Conservation (phyloP, 2,888 invertebrate genomes). For the Microctonus hyperodae region DNA sequence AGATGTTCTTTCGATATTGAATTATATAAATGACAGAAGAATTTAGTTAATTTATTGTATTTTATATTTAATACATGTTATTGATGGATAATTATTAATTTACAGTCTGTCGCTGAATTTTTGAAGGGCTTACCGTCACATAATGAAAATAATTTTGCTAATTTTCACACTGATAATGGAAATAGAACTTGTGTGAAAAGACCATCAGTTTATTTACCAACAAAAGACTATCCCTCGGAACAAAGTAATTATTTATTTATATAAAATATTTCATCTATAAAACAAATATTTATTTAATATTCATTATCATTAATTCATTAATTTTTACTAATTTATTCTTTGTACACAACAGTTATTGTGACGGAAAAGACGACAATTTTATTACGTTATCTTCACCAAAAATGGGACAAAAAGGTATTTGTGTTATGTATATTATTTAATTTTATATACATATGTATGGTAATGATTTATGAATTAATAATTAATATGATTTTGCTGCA, state of each 20-base stretch:
- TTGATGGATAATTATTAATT: neutral
- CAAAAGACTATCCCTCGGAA: constrained; percentile 91
- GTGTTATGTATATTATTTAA: neutral
- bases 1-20: neutral
- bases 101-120: constrained; percentile 87
- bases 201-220: constrained; percentile 91
- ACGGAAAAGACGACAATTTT: constrained; percentile 95
- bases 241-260: constrained; percentile 80
- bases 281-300: too few relatives aligned
- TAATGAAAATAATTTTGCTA: constrained; percentile 89
- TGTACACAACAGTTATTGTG: constrained; percentile 78
- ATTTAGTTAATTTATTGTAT: neutral
- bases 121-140: constrained; percentile 90
- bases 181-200: constrained; percentile 83
- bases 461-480: neutral
- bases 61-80: neutral
- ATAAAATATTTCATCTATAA: neutral
- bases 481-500: neutral
- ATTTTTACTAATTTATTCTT: neutral
- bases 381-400: constrained; percentile 90
- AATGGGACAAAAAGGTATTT: constrained; percentile 90
- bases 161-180: constrained; percentile 87
- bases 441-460: too few relatives aligned
- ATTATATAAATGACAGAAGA: neutral
- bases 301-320: too few relatives aligned